Evolutionary conservation across 2,888 invertebrate species (phyloP), one percentile per base, ranked within the genome.

Genomic region (Leptinotarsa tumamoca): DNA sequence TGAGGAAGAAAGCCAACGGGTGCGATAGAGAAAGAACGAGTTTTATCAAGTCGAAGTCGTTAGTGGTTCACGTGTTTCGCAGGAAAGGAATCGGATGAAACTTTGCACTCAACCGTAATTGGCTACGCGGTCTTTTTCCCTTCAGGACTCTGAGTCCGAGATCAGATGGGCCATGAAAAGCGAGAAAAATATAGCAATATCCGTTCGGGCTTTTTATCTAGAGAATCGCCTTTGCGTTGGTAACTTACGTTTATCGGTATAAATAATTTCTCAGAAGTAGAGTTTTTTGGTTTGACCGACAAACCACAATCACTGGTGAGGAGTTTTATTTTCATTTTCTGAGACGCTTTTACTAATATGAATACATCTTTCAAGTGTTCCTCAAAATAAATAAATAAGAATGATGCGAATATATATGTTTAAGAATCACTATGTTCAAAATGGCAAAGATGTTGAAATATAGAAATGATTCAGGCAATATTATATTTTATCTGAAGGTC

Each of bases 111-210:
- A 80, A 73, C 77, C 72, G 77, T 81, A 82, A 82, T 82, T 82
- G 81, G 79, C 80, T 77, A 52, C 68, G 75, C 75, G 78, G 75
- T 70, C 75, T 73, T 61, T 70, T 66, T 73, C 71, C 78, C 75
- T 74, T 70, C 66, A 72, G 76, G 77, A 78, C 74, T 76, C 74
- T 54, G 56, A 66, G 77, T 76, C 77, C 72, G 74, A 79, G 78
- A 79, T 81, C 82, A 82, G 81, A 82, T 81, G 80, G 79, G 78
- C 78, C 80, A 81, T 80, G 80, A 83, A 81, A 81, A 78, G 78
- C 81, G 77, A 79, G 80, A 81, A 80, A 83, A 83, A 82, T 83
- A 83, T 83, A 79, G 82, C 82, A 82, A 83, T 83, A 82, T 84
- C 84, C 82, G 83, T 72, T 72, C 69, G 75, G 75, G 61, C 71